Evolutionary conservation across 1,140 invertebrate species (phyloP).

Genomic region (Drosophila arizonae): DNA sequence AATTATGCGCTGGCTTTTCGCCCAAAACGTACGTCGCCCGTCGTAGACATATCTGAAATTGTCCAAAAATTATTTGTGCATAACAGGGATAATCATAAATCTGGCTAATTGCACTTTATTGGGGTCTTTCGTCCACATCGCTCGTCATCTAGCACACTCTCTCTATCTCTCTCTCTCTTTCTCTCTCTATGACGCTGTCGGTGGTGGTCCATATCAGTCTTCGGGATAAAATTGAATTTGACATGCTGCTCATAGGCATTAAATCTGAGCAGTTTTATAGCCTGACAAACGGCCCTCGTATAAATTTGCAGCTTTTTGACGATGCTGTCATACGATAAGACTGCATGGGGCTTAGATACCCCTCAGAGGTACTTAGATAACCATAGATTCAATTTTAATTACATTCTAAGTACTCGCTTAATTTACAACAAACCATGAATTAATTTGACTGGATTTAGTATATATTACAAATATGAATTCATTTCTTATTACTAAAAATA

Average conservation of each 20-base stretch:
- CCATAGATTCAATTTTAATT: neutral
- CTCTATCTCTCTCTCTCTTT: neutral
- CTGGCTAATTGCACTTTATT: slow-evolving; percentile 82
- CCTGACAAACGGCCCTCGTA: slow-evolving; percentile 53
- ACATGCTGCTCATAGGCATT: slow-evolving; percentile 72
- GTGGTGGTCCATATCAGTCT: slow-evolving; percentile 47
- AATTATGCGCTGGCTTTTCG: slow-evolving; percentile 62
- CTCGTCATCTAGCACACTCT: neutral
- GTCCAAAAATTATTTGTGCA: slow-evolving; percentile 80
- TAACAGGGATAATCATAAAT: slow-evolving; percentile 83
- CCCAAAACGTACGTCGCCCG: slow-evolving; percentile 42
- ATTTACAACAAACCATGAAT: too few species aligned
- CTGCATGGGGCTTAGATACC: slow-evolving; percentile 48
- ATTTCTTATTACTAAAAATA: too few species aligned
- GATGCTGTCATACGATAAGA: slow-evolving; percentile 63
- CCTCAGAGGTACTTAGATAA: neutral
- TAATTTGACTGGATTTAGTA: too few species aligned
- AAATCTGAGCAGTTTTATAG: slow-evolving; percentile 59
- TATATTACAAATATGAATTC: too few species aligned
- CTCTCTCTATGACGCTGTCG: neutral
- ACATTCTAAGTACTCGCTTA: neutral
- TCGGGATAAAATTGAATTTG: slow-evolving; percentile 77
- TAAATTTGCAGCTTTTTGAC: slow-evolving; percentile 70
- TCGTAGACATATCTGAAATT: slow-evolving; percentile 66
- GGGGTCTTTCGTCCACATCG: slow-evolving; percentile 55